A percentile compares a stretch with the other conserved stretches of the same genome.
Conservation (phyloP, 53 echinoderm and acorn worm genomes). For the Mesocentrotus franciscanus region DNA sequence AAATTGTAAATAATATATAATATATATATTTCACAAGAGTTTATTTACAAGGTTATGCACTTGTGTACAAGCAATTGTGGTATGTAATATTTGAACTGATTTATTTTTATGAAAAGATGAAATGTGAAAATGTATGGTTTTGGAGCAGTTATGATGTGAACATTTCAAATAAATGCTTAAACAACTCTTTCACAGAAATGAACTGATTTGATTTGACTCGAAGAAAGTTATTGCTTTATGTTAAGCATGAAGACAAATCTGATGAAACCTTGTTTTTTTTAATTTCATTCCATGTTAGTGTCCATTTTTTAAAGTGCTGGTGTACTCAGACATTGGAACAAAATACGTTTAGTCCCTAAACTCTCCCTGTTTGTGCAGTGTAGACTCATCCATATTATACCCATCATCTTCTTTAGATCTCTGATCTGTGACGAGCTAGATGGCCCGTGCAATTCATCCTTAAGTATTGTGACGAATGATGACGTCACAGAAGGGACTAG, state of each 20-base stretch:
- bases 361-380: not conserved
- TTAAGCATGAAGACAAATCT: too few species aligned
- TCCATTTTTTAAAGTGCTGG: not conserved
- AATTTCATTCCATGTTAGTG: too few species aligned
- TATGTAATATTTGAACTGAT: not conserved
- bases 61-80: too few species aligned
- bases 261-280: not conserved
- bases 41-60: too few species aligned
- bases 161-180: not conserved
- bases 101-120: not conserved
- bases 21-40: not conserved
- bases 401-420: not conserved
- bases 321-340: too few species aligned
- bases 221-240: too few species aligned
- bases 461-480: not conserved
- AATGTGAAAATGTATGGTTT: too few species aligned
- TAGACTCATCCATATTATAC: not conserved
- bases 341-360: not conserved
- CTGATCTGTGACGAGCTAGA: not conserved
- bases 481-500: not conserved
- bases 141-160: not conserved
- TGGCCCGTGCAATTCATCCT: not conserved
- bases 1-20: slow-evolving; percentile 24
- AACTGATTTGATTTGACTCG: too few species aligned
- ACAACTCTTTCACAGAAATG: not conserved